Percentiles rank a stretch among this genome's conserved stretches.
Conservation (phyloP, 2,113 vertebrate species). For the Poeciliopsis turrubarensis region DNA sequence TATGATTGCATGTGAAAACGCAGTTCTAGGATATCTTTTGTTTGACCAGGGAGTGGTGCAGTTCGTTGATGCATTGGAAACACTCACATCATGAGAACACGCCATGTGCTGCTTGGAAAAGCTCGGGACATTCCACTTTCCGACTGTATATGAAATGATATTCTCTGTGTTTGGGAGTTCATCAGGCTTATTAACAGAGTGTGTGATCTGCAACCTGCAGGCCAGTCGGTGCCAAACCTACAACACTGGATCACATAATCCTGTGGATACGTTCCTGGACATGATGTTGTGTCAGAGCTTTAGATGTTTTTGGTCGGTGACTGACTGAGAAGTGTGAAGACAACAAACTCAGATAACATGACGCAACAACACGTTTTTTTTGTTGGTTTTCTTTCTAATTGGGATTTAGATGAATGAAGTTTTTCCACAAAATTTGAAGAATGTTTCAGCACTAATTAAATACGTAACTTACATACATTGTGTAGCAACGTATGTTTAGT, state of each 20-base stretch:
- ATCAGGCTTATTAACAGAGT: slow-evolving; percentile 66
- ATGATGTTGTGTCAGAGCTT: slow-evolving; percentile 59
- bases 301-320: not conserved
- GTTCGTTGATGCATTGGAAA: slow-evolving; percentile 37
- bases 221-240: not conserved
- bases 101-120: slow-evolving; percentile 65
- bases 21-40: slow-evolving; percentile 68
- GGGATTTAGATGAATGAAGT: not conserved
- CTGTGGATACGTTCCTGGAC: slow-evolving; percentile 31
- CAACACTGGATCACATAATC: slow-evolving; percentile 35
- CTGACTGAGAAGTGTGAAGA: slow-evolving; percentile 14
- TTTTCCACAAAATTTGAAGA: too few relatives aligned
- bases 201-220: slow-evolving; percentile 22
- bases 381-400: not conserved
- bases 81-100: slow-evolving; percentile 76
- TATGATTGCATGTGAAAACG: slow-evolving; percentile 53
- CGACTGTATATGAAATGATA: not conserved
- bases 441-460: too few relatives aligned
- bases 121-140: slow-evolving; percentile 15
- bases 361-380: not conserved
- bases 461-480: too few relatives aligned
- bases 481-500: too few relatives aligned
- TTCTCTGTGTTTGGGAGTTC: not conserved
- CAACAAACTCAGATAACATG: not conserved
- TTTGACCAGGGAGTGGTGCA: slow-evolving; percentile 81